These are phyloP conservation scores for Rhabdornis inornatus DNA, from an alignment of 2,113 vertebrate genomes.

Conservation along the genomic window DNA sequence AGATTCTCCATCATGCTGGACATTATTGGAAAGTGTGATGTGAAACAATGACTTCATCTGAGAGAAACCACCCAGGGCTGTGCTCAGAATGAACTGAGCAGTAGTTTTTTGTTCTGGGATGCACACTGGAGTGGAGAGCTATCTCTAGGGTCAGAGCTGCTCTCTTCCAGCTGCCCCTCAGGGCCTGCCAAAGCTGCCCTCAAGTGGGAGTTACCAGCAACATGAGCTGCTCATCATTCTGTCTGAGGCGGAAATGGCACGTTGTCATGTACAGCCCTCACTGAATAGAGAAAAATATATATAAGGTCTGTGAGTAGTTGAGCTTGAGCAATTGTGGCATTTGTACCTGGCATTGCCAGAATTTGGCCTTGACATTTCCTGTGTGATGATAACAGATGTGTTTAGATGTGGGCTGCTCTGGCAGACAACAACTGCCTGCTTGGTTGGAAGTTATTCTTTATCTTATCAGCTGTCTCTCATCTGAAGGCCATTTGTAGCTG, in stretches of 20 bases:
- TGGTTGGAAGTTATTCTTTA: background rate
- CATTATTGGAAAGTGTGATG: background rate
- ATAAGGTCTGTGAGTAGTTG: background rate
- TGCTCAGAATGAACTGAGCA: background rate
- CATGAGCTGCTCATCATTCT: rapidly evolving
- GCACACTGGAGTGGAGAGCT: background rate
- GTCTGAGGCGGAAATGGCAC: background rate
- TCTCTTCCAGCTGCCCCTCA: background rate
- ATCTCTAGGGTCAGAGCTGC: background rate
- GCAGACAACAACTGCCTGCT: background rate
- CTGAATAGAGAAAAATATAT: background rate
- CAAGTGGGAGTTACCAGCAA: rapidly evolving
- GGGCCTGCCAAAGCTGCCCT: background rate
- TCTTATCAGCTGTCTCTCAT: background rate
- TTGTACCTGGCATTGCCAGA: background rate
- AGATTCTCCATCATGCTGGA: background rate
- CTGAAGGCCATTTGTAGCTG: background rate
- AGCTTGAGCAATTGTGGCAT: background rate
- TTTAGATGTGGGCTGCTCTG: background rate
- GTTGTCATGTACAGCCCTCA: rapidly evolving
- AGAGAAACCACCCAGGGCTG: background rate
- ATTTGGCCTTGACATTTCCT: background rate
- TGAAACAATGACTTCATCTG: background rate
- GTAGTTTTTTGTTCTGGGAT: background rate
- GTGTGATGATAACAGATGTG: background rate